Conservation (phyloP, 2,888 invertebrate genomes). For the Graphium colonna region DNA sequence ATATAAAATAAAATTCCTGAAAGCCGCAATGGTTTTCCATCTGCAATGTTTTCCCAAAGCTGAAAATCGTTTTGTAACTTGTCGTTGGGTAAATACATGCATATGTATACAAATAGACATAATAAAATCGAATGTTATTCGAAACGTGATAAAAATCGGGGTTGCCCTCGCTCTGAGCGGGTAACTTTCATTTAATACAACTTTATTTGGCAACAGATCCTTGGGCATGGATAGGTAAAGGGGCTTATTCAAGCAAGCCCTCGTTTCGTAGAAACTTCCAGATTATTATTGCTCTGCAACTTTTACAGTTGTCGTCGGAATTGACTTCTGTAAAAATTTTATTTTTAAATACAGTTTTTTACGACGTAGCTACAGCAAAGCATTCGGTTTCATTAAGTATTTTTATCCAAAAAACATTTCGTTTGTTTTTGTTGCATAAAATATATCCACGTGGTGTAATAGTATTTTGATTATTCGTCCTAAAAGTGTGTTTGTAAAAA, state of each 20-base stretch:
- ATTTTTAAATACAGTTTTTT: too few species aligned
- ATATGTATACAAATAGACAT: constrained; percentile 24
- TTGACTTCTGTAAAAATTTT: too few species aligned
- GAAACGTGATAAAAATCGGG: constrained; percentile 43
- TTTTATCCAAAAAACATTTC: too few species aligned
- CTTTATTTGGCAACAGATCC: constrained; percentile 51
- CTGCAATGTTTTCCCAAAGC: background rate
- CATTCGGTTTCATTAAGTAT: too few species aligned
- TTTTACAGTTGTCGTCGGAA: constrained; percentile 31
- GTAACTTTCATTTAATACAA: constrained; percentile 57
- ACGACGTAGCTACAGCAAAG: too few species aligned
- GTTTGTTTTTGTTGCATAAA: too few species aligned
- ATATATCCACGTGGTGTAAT: too few species aligned
- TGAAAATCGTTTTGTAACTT: constrained; percentile 17
- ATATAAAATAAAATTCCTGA: background rate
- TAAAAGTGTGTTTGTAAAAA: too few species aligned
- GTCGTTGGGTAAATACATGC: constrained; percentile 21
- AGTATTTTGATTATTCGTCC: too few species aligned
- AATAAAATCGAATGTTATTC: constrained; percentile 53
- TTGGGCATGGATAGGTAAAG: constrained; percentile 42
- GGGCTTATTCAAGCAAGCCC: constrained; percentile 47
- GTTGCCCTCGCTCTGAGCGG: constrained; percentile 37
- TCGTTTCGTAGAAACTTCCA: constrained; percentile 38
- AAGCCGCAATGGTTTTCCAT: constrained; percentile 1
- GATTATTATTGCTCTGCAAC: constrained; percentile 36